Evolutionary conservation across 2,888 invertebrate genomes (phyloP), one percentile per base, ranked within the genome.

Genomic region (Diaperis boleti): DNA sequence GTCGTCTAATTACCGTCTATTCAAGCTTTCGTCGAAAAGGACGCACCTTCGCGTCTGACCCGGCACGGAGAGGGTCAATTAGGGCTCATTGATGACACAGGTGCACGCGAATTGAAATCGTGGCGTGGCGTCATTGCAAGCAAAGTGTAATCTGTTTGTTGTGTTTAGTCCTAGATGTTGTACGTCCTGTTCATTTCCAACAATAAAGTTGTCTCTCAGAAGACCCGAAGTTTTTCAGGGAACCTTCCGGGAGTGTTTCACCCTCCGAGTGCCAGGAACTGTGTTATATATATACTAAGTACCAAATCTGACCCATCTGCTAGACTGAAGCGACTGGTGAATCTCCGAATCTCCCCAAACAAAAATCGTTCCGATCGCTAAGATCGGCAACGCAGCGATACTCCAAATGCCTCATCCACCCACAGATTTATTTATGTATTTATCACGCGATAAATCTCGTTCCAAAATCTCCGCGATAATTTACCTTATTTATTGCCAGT

Each of bases 401-500:
- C 6, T 26, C 2, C 26, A n/a, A 42, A 11, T 20, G 10, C 42
- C 41, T 42, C 26, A 10, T n/a, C 3, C 11, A 14, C 14, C 39
- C 14, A 8, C 31, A 11, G n/a, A 7, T 15, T 47, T n/a, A n/a
- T 26, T 47, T 29, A 29, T 13, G 26, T 26, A 47, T 47, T 17
- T 47, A 15, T 49, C 10, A 31, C 15, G 18, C 15, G 10, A 57
- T 57, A 57, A 57, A 57, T 57, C 57, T 45, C 7, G 37, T 59
- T n/a, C 35, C 29, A 39, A 69, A 74, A 75, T 69, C 70, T 70
- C 67, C 65, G 69, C 62, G 69, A 74, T 75, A 75, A 75, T 76
- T 76, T 74, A 75, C 75, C 73, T 76, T 77, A 76, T 78, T 78
- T 77, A 78, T 78, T 75, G 70, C 74, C 65, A 50, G 68, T 72